phyloP scores from a whole-genome alignment of 2,888 invertebrate genomes.

The Lepetodrilus schrolli region DNA sequence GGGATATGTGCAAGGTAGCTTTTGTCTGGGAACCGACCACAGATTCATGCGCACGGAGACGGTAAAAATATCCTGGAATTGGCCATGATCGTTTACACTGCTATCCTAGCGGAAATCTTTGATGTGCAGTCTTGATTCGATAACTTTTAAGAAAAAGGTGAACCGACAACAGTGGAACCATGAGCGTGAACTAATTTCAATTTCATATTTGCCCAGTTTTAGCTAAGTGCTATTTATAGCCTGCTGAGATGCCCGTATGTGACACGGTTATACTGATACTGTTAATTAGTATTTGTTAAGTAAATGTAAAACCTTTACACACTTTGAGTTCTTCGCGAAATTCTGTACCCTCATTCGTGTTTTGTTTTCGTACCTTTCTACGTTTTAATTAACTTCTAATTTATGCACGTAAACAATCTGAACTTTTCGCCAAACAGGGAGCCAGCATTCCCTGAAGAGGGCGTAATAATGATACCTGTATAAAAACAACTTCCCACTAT shows the following conservation, averaged over 20 bases:
- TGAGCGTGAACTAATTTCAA: conserved; percentile 14
- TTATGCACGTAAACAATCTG: too few relatives aligned
- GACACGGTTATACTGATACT: too few relatives aligned
- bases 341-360: too few relatives aligned
- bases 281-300: too few relatives aligned
- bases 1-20: conserved; percentile 21
- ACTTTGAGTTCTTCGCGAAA: too few relatives aligned
- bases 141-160: conserved; percentile 9
- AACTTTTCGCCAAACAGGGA: too few relatives aligned
- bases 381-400: too few relatives aligned
- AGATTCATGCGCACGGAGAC: background rate
- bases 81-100: background rate
- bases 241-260: background rate
- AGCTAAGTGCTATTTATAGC: background rate
- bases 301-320: too few relatives aligned
- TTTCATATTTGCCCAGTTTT: background rate
- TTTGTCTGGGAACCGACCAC: conserved; percentile 1
- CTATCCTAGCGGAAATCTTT: conserved; percentile 5
- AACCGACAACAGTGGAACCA: background rate
- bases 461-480: too few relatives aligned
- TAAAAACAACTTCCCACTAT: too few relatives aligned
- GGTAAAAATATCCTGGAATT: background rate
- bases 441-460: too few relatives aligned
- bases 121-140: background rate
- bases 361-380: too few relatives aligned